Conservation (phyloP, 2,888 invertebrate species). For the Macrosoma leucophasiata region DNA sequence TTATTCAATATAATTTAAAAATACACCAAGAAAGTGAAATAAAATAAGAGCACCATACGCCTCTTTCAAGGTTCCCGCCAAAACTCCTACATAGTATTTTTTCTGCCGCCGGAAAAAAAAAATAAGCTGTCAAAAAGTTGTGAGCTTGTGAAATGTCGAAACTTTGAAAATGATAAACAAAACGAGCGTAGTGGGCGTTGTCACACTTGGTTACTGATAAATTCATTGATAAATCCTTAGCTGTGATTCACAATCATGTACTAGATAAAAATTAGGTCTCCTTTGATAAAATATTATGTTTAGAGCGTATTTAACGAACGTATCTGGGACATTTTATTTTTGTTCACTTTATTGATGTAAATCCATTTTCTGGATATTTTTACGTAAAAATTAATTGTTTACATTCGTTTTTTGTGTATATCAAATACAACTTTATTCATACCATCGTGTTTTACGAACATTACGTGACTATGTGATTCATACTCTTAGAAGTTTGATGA, state of each 20-base stretch:
- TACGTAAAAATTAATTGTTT: too few species aligned
- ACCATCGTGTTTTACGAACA: neutral
- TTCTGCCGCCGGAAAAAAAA: neutral
- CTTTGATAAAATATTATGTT: conserved; percentile 38
- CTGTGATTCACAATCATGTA: conserved; percentile 37
- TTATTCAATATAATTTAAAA: too few species aligned
- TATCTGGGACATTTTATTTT: too few species aligned
- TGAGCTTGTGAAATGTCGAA: conserved; percentile 17
- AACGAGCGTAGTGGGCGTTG: conserved; percentile 59
- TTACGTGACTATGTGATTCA: conserved; percentile 21
- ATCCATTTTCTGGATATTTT: too few species aligned
- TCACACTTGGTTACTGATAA: conserved; percentile 45
- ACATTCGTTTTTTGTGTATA: too few species aligned
- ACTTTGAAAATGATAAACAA: conserved; percentile 43
- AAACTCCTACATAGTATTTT: neutral
- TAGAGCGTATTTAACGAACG: too few species aligned
- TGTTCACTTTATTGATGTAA: too few species aligned
- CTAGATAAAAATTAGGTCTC: conserved; percentile 46
- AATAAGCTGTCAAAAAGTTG: neutral
- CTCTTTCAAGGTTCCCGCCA: too few species aligned
- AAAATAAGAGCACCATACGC: too few species aligned
- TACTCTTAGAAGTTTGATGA: conserved; percentile 5
- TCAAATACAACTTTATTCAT: too few species aligned
- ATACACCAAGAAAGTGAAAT: too few species aligned
- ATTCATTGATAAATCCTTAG: conserved; percentile 47